A percentile compares a stretch with the other conserved stretches of the same genome.
phyloP scores from a whole-genome alignment of 2,113 vertebrate species.

The Mesitornis unicolor region DNA sequence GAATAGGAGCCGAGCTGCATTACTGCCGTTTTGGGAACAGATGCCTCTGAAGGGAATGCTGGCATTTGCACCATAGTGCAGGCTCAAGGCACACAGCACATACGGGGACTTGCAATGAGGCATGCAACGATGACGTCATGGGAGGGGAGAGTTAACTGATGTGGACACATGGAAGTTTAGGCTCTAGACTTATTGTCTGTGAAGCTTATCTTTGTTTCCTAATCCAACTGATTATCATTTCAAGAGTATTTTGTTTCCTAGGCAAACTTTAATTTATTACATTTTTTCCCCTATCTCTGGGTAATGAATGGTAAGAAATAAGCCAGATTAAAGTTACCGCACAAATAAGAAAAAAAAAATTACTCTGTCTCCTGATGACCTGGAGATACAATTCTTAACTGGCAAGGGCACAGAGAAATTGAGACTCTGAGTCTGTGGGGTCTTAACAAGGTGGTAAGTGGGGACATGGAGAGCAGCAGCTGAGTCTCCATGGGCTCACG shows the following conservation, averaged over 20 bases:
- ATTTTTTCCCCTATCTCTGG: background rate
- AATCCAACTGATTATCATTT: background rate
- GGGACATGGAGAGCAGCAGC: background rate
- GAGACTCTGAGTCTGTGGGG: background rate
- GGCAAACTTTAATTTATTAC: background rate
- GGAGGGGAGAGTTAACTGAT: background rate
- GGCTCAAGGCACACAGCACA: background rate
- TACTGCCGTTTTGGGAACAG: background rate
- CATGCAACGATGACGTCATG: rapidly evolving
- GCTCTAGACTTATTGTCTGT: background rate
- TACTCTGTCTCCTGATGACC: background rate
- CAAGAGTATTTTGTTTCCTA: background rate
- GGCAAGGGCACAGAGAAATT: background rate
- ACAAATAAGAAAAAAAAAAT: background rate
- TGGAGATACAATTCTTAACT: background rate
- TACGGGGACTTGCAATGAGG: rapidly evolving
- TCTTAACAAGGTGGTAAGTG: background rate
- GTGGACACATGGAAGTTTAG: rapidly evolving
- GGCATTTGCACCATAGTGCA: rapidly evolving
- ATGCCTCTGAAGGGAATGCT: background rate
- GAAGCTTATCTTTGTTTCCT: background rate
- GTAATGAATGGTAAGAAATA: background rate
- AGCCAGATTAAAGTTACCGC: background rate
- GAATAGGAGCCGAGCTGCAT: background rate
- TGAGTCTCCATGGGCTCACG: background rate